Base-by-base conservation (phyloP, 2,113 vertebrate species). In the Hyaena hyaena region DNA sequence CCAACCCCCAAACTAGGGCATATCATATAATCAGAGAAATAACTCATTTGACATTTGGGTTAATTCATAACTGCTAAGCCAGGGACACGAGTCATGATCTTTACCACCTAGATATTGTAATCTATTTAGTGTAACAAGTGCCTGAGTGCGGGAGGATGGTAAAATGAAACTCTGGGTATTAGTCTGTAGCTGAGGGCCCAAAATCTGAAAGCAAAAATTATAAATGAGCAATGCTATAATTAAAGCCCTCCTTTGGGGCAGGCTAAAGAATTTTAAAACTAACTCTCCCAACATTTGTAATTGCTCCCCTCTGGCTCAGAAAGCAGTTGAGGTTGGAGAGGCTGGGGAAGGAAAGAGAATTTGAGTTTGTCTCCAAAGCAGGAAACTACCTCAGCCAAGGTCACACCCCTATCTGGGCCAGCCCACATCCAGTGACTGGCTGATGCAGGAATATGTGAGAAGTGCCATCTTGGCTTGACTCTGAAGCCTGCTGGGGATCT, bases 131-230 rank as follows among this genome's bases (percentile, higher is more conserved):
- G 9, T 68, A 74, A 79, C 12, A 71, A 90, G 74, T 53, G 94
- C 43, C 5, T 28, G 15, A 35, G 43, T 39, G 50, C 2, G 83
- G 84, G 28, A 80, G 17, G 11, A 8, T 63, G 5, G 50, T 85
- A 39, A 85, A 68, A 76, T 66, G 65, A 43, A 84, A 15, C 17
- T 65, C 66, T 76, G 7, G 35, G 69, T 48, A 65, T 50, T 55
- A 39, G 10, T 35, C 87, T 89, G 92, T 53, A 88, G 65, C 45
- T 12, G 21, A 77, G 11, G 24, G 11, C 35, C 71, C 16, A 17
- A 87, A 93, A 61, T 39, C 43, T 79, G 39, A 89, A 89, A 93
- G 53, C 14, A 66, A 94, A 88, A 77, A 81, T 55, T 39, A 71
- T 65, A 65, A 92, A 76, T 95, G 28, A 85, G 63, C 24, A 2